phyloP scores from a whole-genome alignment of 2,888 invertebrate genomes.

The Lasioglossum marginatum region DNA sequence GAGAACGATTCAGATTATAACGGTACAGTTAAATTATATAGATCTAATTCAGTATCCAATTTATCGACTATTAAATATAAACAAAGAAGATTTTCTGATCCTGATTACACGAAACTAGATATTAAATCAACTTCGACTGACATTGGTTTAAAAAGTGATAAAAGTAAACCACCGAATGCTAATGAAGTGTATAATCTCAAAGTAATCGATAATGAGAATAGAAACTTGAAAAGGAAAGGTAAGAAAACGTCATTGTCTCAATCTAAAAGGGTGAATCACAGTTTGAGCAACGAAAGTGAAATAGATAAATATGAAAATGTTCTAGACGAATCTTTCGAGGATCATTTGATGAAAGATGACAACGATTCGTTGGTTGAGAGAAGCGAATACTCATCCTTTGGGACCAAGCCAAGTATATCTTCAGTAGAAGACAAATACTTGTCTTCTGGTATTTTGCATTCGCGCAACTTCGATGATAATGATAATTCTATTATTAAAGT shows the following conservation, averaged over 20 bases:
- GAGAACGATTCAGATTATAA: background rate
- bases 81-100: constrained; percentile 68
- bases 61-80: constrained; percentile 59
- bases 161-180: constrained; percentile 10
- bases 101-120: constrained; percentile 49
- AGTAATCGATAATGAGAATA: constrained; percentile 7
- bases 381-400: constrained; percentile 34
- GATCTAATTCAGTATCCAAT: constrained; percentile 73
- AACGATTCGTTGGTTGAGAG: constrained; percentile 32
- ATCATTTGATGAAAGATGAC: constrained; percentile 11
- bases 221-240: constrained; percentile 7
- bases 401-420: constrained; percentile 30
- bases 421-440: constrained; percentile 25
- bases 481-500: constrained; percentile 77
- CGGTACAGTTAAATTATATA: constrained; percentile 63
- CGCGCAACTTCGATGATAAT: constrained; percentile 40
- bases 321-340: constrained; percentile 14
- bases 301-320: background rate
- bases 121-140: constrained; percentile 5
- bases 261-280: background rate
- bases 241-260: background rate
- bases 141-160: constrained; percentile 5
- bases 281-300: constrained; percentile 24
- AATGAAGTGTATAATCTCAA: background rate
- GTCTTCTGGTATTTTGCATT: constrained; percentile 1